phyloP scores from a whole-genome alignment of 2,888 invertebrate genomes.

The Resseliella maxima region DNA sequence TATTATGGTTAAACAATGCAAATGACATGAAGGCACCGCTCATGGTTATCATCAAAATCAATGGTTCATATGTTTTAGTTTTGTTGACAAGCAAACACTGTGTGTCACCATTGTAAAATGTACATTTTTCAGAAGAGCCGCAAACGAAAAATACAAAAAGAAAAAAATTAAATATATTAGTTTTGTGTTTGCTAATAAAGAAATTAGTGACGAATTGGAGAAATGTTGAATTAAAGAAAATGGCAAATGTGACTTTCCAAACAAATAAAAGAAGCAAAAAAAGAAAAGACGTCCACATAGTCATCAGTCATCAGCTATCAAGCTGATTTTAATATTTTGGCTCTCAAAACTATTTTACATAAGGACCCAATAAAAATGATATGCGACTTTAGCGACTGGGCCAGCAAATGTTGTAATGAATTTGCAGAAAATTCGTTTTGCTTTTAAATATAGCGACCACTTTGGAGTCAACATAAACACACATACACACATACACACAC shows the following conservation, averaged over 20 bases:
- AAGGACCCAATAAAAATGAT: neutral
- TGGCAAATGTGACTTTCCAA: neutral
- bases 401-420: neutral
- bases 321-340: neutral
- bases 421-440: neutral
- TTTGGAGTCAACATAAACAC: no score
- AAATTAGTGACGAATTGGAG: neutral
- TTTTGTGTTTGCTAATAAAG: constrained; percentile 17
- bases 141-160: no score
- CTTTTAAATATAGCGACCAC: no score
- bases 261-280: neutral
- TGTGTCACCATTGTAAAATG: no score
- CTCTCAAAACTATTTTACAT: neutral
- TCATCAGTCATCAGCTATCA: neutral
- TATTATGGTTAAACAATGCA: neutral
- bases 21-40: neutral
- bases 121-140: no score
- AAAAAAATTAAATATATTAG: no score
- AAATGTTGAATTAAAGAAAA: neutral
- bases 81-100: no score
- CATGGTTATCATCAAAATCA: no score
- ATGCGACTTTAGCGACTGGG: no score
- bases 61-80: no score
- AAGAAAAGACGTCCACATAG: neutral
- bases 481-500: no score